Conservation (phyloP, 2,113 vertebrate species). For the Zootoca vivipara region DNA sequence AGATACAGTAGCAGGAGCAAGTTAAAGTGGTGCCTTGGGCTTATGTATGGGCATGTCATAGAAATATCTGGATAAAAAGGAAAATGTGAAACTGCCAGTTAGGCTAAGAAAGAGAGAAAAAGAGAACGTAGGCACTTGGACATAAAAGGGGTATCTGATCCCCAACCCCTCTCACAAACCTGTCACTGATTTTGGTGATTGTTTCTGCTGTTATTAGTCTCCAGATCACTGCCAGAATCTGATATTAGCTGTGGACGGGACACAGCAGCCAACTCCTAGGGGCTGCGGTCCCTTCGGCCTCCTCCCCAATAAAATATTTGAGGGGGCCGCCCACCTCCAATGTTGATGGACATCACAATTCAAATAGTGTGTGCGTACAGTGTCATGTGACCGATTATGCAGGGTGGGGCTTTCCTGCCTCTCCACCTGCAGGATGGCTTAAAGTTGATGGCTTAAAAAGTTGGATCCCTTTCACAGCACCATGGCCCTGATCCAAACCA, state of each 20-base stretch:
- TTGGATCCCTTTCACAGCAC: not conserved
- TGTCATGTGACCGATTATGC: too few species aligned
- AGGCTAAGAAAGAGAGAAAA: not conserved
- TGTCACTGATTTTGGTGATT: not conserved
- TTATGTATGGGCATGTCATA: not conserved
- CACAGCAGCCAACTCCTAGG: too few species aligned
- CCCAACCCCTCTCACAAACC: not conserved
- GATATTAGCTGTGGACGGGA: not conserved
- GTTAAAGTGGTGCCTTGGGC: not conserved
- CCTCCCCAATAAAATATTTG: too few species aligned
- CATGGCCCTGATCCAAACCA: not conserved
- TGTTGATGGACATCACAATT: too few species aligned
- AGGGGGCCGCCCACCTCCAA: too few species aligned
- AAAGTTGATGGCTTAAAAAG: not conserved
- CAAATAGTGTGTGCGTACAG: too few species aligned
- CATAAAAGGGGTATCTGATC: not conserved
- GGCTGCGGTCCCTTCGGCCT: too few species aligned
- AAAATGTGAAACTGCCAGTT: not conserved
- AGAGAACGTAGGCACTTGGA: not conserved
- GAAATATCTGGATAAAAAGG: not conserved
- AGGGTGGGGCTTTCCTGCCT: too few species aligned
- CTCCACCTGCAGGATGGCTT: too few species aligned
- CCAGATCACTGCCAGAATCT: not conserved
- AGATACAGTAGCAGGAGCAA: not conserved
- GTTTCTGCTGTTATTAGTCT: not conserved